Percentiles rank a stretch among this genome's conserved stretches.
phyloP scores from a whole-genome alignment of 1,140 invertebrate genomes.

The Melanaphis sacchari region DNA sequence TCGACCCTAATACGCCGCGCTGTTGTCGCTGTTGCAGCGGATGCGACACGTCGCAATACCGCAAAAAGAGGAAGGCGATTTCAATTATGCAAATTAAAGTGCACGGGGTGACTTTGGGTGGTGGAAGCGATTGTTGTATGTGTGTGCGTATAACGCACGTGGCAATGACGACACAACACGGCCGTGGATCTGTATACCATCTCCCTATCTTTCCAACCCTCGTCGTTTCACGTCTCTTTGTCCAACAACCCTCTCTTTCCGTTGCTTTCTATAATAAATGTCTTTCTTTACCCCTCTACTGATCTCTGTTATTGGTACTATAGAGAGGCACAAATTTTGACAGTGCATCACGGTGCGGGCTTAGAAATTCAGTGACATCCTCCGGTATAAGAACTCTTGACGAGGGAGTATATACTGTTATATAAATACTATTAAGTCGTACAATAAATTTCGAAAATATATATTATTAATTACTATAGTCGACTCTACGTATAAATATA shows the following conservation, averaged over 20 bases:
- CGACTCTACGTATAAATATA: neutral
- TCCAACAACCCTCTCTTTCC: neutral
- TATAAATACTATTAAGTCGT: neutral
- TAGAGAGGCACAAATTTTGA: neutral
- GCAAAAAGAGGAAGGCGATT: conserved; percentile 48
- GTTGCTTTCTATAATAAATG: neutral
- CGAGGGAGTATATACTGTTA: neutral
- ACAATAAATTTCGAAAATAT: neutral
- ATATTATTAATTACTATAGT: neutral
- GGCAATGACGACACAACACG: neutral
- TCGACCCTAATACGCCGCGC: neutral
- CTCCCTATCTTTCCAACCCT: neutral
- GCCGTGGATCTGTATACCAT: neutral
- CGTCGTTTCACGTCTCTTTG: neutral
- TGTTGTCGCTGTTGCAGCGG: neutral
- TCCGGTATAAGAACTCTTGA: neutral
- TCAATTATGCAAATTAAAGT: conserved; percentile 48
- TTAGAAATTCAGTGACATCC: neutral
- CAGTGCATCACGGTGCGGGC: neutral
- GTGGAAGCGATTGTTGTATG: neutral
- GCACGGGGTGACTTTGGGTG: neutral
- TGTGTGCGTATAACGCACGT: neutral
- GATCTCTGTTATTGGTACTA: neutral
- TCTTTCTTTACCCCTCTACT: neutral
- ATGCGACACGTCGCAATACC: neutral